Evolutionary conservation across 2,888 invertebrate genomes (phyloP), one percentile per base, ranked within the genome.

Genomic region (Acheta domesticus): DNA sequence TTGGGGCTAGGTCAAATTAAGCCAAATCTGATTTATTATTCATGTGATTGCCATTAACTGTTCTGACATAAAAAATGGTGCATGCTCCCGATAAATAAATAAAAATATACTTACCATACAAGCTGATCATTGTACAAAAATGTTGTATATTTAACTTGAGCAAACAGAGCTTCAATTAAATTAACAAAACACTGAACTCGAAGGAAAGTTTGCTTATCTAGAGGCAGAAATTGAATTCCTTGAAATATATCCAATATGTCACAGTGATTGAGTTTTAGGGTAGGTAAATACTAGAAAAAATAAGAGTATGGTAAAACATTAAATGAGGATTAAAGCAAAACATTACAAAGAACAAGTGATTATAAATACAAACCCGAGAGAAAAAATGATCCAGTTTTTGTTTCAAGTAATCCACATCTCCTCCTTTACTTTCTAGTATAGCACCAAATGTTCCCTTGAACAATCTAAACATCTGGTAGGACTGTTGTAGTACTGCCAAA

Each of bases 41-140:
- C 19, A 11, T 76, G 76, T 76, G 74, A 21, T 77, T 11, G 49
- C 11, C 49, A 62, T 74, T 77, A 48, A 78, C 1, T 36, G 36
- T 36, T 36, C 8, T 36, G 8, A 36, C 8, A 36, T 36, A 8
- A 36, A 8, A 36, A 36, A 36, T 36, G 36, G 36, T 36, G 36
- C 36, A 36, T 36, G 36, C 5, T 36, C 36, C 36, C 36, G 1
- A 36, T 5, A 36, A 8, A 36, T 1, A 36, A 36, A 36, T 36
- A 8, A 36, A 36, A 36, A 8, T 36, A 36, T 80, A 86, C 90
- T 89, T 88, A 95, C 97, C 97, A 97, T 80, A 97, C 94, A 50
- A 98, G 90, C 87, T 96, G 94, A 84, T 96, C 95, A 86, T 96
- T 96, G 87, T 96, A 97, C 12, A 98, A 89, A 87, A 98, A 95